Evolutionary conservation across 1,140 invertebrate genomes (phyloP), one percentile per base, ranked within the genome.

Genomic region (Nomia melanderi): DNA sequence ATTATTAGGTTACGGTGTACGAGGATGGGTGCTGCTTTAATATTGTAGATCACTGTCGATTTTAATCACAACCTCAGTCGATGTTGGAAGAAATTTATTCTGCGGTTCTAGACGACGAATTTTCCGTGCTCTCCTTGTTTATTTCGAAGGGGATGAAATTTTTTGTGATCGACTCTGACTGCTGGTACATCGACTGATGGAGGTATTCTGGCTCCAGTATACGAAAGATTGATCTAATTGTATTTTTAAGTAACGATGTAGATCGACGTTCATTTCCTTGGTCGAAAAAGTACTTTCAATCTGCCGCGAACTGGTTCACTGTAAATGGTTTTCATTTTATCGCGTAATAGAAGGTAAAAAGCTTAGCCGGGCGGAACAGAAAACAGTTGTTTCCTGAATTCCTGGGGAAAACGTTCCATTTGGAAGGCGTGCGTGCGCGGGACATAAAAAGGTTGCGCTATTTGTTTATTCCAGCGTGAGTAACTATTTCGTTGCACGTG

Each of bases 51-150:
- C 31, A 6, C 20, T 64, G 11, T 20, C 41, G 27, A 1, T 47
- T 64, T 47, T 64, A 64, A 64, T 64, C 47, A 20, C 8, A 9
- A 60, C 33, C 20, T 1, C 23, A 31, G 39, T 56, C 54, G 57
- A 36, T 20, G n/a, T n/a, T n/a, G n/a, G n/a, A n/a, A n/a, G n/a
- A n/a, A n/a, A n/a, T n/a, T n/a, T n/a, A n/a, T n/a, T n/a, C n/a
- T n/a, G n/a, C n/a, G n/a, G n/a, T n/a, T n/a, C n/a, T n/a, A n/a
- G n/a, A n/a, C 23, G 54, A 25, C 54, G 11, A 36, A 36, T 8
- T n/a, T n/a, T n/a, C n/a, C n/a, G n/a, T n/a, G n/a, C n/a, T n/a
- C n/a, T n/a, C n/a, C n/a, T n/a, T n/a, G n/a, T n/a, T n/a, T n/a
- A n/a, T n/a, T n/a, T n/a, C n/a, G n/a, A n/a, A n/a, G n/a, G n/a